A percentile compares a stretch with the other conserved stretches of the same genome.
Evolutionary conservation across 2,113 vertebrate genomes (phyloP).

Genomic region (Pseudorectes ferrugineus): DNA sequence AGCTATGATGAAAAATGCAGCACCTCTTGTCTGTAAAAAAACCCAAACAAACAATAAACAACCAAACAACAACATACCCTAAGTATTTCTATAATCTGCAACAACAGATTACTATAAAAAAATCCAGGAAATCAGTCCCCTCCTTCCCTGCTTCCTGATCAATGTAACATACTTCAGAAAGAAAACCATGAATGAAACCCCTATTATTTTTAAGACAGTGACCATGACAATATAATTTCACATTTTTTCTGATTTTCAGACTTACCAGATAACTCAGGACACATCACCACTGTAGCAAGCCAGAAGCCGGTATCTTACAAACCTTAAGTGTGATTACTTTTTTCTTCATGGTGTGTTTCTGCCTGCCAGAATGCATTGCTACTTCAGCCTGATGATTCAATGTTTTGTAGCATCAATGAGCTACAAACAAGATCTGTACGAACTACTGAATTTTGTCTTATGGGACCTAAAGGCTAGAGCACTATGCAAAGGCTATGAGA

Average conservation of each 20-base stretch:
- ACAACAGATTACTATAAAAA: background rate
- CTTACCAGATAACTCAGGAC: background rate
- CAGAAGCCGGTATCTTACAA: background rate
- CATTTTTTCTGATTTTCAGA: background rate
- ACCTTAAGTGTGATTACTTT: background rate
- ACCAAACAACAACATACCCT: accelerated
- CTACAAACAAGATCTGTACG: background rate
- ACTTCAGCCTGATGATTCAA: background rate
- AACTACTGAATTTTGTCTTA: background rate
- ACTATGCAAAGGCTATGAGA: background rate
- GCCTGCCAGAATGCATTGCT: background rate
- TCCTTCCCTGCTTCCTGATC: background rate
- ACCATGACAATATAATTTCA: background rate
- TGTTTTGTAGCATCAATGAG: background rate
- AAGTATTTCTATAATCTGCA: background rate
- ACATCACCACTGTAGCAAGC: background rate
- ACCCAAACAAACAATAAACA: background rate
- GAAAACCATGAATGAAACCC: background rate
- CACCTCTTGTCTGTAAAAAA: slow-evolving; percentile 87
- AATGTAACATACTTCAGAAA: background rate
- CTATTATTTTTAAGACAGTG: background rate
- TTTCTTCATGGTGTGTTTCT: background rate
- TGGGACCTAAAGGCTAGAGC: background rate
- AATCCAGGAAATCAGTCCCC: background rate
- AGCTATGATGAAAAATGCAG: slow-evolving; percentile 93